These are phyloP conservation scores for Agapornis canus DNA, from an alignment of 2,797 vertebrate genomes.

Conservation along the genomic window DNA sequence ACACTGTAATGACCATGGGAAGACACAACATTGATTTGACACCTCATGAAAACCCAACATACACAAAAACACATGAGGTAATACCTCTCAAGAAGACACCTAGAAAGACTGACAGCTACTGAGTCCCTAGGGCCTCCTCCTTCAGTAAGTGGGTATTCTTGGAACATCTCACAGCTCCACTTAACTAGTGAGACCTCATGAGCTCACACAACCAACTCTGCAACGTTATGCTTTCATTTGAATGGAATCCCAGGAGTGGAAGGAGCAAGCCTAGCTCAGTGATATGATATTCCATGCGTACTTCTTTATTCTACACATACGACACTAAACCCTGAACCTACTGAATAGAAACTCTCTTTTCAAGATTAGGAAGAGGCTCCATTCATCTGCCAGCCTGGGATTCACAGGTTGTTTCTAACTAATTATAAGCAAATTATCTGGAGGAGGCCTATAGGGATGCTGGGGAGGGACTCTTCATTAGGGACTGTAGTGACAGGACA, in stretches of 20 bases:
- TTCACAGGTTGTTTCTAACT: background rate
- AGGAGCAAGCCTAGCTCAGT: background rate
- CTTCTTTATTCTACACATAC: background rate
- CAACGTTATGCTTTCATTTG: background rate
- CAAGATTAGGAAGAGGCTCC: background rate
- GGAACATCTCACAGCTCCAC: background rate
- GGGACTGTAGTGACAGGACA: background rate
- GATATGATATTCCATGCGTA: background rate
- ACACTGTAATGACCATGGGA: background rate
- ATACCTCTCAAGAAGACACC: background rate
- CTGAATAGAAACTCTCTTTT: background rate
- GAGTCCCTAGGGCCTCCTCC: fast-evolving
- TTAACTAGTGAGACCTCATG: background rate
- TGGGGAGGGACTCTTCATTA: background rate
- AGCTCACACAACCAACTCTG: background rate
- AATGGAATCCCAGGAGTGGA: background rate
- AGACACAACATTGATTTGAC: background rate
- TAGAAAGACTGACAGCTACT: background rate
- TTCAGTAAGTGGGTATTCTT: background rate
- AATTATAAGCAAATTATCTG: background rate
- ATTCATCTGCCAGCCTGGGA: background rate
- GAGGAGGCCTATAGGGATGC: background rate
- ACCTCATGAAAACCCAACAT: background rate
- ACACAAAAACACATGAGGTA: background rate
- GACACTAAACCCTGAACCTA: background rate